phyloP scores from a whole-genome alignment of 1,140 invertebrate genomes.

The Dysdera silvatica region DNA sequence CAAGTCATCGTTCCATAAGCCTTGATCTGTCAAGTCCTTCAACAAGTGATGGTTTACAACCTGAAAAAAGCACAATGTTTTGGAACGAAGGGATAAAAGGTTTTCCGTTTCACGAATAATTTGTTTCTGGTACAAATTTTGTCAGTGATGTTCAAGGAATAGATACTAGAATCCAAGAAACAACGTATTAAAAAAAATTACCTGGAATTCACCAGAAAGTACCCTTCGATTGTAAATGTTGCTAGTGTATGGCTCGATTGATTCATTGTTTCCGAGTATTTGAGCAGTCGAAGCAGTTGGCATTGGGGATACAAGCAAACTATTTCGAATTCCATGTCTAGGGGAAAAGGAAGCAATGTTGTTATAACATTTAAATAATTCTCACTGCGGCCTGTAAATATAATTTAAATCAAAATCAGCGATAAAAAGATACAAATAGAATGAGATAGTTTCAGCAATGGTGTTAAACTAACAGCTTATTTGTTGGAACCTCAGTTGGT shows the following conservation, averaged over 20 bases:
- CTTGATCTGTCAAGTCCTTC: constrained; percentile 79
- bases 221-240: constrained; percentile 94
- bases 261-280: constrained; percentile 98
- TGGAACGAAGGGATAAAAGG: no score
- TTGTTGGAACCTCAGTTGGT: no score
- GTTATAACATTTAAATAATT: background rate
- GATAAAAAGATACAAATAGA: background rate
- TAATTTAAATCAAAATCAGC: no score
- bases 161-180: background rate
- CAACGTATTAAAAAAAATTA: constrained; percentile 38
- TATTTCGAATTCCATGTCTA: constrained; percentile 83
- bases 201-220: constrained; percentile 77
- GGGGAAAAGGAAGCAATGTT: constrained; percentile 7
- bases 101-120: no score
- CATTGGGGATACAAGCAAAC: constrained; percentile 92
- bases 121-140: no score
- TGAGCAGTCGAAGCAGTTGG: constrained; percentile 98
- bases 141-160: no score
- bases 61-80: constrained; percentile 47
- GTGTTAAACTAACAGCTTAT: background rate
- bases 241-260: constrained; percentile 95
- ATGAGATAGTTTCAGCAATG: background rate
- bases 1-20: constrained; percentile 93
- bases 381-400: no score
- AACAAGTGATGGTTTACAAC: constrained; percentile 95